Evolutionary conservation across 1,140 invertebrate genomes (phyloP), one percentile per base, ranked within the genome.

Genomic region (Pseudomyrmex gracilis): DNA sequence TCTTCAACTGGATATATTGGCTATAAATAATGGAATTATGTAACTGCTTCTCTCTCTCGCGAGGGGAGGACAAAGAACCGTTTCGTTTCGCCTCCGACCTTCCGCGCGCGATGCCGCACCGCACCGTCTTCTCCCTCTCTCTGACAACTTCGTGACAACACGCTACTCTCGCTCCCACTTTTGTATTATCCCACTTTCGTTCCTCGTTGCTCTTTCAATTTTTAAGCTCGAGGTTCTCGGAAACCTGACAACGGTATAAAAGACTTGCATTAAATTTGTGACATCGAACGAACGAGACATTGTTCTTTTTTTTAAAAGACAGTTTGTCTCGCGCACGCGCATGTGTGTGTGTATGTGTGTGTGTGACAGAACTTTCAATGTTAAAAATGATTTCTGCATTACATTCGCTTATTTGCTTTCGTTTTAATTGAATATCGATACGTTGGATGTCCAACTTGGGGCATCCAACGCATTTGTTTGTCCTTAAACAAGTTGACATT

Each of bases 1-100:
- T 80, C 58, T 63, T 34, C 34, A 34, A 63, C 57, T 83, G 67
- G 82, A 85, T 90, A 34, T 34, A 90, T 89, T 88, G 87, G 85
- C 87, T 87, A 92, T 91, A 92, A 91, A 92, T 91, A 92, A 91
- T 90, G 90, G 89, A 91, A 92, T 91, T 90, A 91, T 90, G 86
- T 90, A 90, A 90, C 86, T 82, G 76, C 82, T 84, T 82, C 22
- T 61, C 76, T 51, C 55, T 51, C 10, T 53, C 34, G 22, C 47
- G 34, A 70, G 82, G 86, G 87, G 74, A 87, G 66, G 63, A 87
- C 77, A 84, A 90, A 90, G 84, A 89, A 61, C 77, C 70, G 77
- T 83, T 89, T 86, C 82, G 87, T 87, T 86, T 64, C 87, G 51
- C 60, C 22, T 73, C 73, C 73, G 51, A 85, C 71, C 53, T 57